Evolutionary conservation across 2,888 invertebrate genomes (phyloP).

Genomic region (Eupithecia pulchellata): DNA sequence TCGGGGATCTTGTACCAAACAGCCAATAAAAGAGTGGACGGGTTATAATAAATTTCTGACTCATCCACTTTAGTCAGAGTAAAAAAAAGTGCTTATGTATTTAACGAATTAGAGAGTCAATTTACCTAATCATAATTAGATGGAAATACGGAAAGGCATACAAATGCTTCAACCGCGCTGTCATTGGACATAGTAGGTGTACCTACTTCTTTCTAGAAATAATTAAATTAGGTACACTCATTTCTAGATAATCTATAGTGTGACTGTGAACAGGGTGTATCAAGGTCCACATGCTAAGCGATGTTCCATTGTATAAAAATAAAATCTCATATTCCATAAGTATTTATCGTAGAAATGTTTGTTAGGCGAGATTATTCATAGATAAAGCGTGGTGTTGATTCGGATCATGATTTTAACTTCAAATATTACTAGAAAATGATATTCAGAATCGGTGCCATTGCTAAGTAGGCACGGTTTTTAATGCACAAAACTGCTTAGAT

Average conservation of each 20-base stretch:
- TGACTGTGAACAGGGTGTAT: constrained; percentile 23
- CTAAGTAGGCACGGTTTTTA: constrained; percentile 34
- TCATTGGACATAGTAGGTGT: background rate
- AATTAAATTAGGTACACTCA: background rate
- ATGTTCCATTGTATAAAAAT: constrained; percentile 27
- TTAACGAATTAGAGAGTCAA: background rate
- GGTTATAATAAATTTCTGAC: too few relatives aligned
- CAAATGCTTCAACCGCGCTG: background rate
- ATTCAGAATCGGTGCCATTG: background rate
- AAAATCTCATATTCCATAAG: constrained; percentile 28
- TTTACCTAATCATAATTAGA: background rate
- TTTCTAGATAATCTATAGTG: constrained; percentile 7
- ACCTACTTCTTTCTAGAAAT: background rate
- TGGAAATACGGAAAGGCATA: background rate
- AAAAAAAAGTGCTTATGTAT: background rate
- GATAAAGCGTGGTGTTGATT: constrained; percentile 4
- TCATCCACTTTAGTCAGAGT: too few relatives aligned
- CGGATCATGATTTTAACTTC: background rate
- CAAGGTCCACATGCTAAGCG: constrained; percentile 21
- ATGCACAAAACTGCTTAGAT: constrained; percentile 35
- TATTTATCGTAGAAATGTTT: constrained; percentile 37
- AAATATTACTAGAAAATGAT: background rate
- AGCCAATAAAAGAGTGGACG: too few relatives aligned
- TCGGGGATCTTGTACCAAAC: too few relatives aligned
- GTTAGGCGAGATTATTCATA: constrained; percentile 34